These are phyloP conservation scores for Crenichthys baileyi DNA, from an alignment of 2,797 vertebrate genomes.

Conservation along the genomic window DNA sequence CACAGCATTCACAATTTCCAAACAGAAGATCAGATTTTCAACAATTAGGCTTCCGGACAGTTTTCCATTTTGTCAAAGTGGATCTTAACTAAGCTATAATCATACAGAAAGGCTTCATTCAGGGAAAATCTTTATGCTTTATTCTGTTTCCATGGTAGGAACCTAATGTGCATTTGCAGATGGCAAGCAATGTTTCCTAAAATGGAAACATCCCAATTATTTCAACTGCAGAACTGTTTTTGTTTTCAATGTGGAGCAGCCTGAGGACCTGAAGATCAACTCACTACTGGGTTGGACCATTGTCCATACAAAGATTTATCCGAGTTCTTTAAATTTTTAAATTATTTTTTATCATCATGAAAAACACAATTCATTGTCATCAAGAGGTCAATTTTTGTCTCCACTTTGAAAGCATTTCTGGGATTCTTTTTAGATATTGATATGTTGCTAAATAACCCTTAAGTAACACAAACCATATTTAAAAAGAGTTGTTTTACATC, in stretches of 20 bases:
- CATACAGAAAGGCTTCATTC: not conserved
- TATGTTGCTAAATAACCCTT: not conserved
- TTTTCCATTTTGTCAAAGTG: not conserved
- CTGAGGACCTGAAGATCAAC: not conserved
- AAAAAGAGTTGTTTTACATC: not conserved
- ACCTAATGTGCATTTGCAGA: not conserved
- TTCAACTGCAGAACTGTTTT: not conserved
- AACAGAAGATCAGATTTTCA: not conserved
- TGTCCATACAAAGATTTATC: not conserved
- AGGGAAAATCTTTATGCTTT: not conserved
- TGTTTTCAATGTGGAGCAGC: not conserved
- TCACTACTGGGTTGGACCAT: not conserved
- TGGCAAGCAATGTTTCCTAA: not conserved
- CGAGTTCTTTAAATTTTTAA: too few species aligned
- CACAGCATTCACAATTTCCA: not conserved
- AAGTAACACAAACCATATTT: not conserved
- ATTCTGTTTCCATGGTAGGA: not conserved
- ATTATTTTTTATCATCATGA: not conserved
- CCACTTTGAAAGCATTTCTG: not conserved
- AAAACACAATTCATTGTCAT: not conserved
- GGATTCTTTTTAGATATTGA: not conserved
- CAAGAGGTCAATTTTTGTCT: not conserved
- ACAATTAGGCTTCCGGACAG: not conserved
- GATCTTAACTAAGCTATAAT: not conserved
- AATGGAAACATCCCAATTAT: not conserved